Evolutionary conservation across 2,797 vertebrate species (phyloP).

Genomic region (Scyliorhinus canicula): DNA sequence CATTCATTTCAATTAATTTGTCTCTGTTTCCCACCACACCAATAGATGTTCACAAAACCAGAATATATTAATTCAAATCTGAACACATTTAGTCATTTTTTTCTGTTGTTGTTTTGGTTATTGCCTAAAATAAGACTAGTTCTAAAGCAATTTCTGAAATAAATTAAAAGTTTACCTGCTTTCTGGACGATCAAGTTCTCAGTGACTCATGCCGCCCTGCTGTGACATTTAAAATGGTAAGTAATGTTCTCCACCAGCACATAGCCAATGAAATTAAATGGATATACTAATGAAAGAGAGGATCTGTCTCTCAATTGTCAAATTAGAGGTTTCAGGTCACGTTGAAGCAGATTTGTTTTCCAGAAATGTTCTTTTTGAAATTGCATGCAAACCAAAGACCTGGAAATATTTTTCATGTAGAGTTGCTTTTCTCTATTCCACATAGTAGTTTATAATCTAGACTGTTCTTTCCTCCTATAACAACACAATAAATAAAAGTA

Average conservation of each 20-base stretch:
- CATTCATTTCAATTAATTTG: neutral
- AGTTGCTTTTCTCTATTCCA: slow-evolving; percentile 14
- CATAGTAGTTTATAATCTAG: neutral
- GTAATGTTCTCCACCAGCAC: slow-evolving; percentile 2
- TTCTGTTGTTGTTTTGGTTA: neutral
- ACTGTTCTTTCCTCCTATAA: neutral
- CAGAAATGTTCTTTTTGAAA: neutral
- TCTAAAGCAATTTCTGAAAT: slow-evolving; percentile 20
- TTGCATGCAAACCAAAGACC: neutral
- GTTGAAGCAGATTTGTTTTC: neutral
- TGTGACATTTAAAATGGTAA: slow-evolving; percentile 32
- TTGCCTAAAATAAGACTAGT: neutral
- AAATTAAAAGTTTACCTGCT: slow-evolving; percentile 20
- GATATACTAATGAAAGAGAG: neutral
- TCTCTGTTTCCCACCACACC: neutral
- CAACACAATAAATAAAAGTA: too few species aligned
- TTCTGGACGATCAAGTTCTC: slow-evolving; percentile 14
- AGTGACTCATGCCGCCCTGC: neutral
- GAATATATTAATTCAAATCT: neutral
- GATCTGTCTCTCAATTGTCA: neutral
- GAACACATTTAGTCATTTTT: neutral
- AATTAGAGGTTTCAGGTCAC: neutral
- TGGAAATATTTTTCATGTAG: neutral
- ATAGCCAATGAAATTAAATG: slow-evolving; percentile 4
- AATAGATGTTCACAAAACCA: neutral